A percentile compares a stretch with the other conserved stretches of the same genome.
phyloP scores from a whole-genome alignment of 2,113 vertebrate species.

The Orycteropus afer region DNA sequence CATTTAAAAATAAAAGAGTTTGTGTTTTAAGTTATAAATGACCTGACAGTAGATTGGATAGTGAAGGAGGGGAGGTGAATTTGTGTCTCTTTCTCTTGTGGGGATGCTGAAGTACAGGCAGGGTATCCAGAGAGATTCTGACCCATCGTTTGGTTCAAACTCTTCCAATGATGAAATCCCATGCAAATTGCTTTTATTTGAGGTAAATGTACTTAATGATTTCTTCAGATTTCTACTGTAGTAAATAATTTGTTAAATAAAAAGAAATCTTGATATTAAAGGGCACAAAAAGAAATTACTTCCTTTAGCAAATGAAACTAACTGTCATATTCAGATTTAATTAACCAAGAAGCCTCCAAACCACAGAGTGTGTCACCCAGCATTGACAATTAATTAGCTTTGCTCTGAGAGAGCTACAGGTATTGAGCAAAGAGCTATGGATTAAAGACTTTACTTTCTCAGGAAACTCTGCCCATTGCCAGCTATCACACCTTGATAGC shows the following conservation, averaged over 20 bases:
- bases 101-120: not conserved
- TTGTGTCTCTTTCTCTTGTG: not conserved
- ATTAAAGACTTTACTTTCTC: slow-evolving; percentile 65
- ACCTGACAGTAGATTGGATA: too few relatives aligned
- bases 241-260: slow-evolving; percentile 58
- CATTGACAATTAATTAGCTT: slow-evolving; percentile 78
- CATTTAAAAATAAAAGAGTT: not conserved
- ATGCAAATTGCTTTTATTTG: not conserved
- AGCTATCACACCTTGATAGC: slow-evolving; percentile 41
- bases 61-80: not conserved
- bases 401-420: slow-evolving; percentile 68
- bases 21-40: not conserved
- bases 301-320: slow-evolving; percentile 64
- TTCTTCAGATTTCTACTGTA: slow-evolving; percentile 19
- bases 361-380: slow-evolving; percentile 31
- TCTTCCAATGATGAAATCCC: not conserved
- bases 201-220: slow-evolving; percentile 33
- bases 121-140: not conserved
- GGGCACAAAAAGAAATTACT: slow-evolving; percentile 35
- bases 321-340: slow-evolving; percentile 65
- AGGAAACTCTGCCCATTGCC: slow-evolving; percentile 42
- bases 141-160: not conserved
- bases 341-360: slow-evolving; percentile 61
- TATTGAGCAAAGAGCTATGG: slow-evolving; percentile 62
- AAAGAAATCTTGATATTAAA: slow-evolving; percentile 53